Base-by-base conservation (phyloP, 2,888 invertebrate genomes). In the Ornithoptera priamus region DNA sequence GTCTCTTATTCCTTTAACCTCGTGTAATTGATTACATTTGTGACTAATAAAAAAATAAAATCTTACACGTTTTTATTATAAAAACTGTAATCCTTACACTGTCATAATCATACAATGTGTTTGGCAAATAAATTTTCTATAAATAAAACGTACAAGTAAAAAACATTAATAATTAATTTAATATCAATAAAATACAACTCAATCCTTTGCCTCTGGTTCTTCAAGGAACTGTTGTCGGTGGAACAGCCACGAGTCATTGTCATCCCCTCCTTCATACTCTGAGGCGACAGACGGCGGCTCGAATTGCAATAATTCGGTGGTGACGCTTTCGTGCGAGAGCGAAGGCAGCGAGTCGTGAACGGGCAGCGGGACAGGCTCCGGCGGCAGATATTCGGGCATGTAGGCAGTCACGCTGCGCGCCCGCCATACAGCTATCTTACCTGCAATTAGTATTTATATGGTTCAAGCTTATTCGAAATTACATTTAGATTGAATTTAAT, bases 331-430 rank as follows among this genome's bases (percentile, higher is more conserved):
- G 61, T 85, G 85, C 0, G 87, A 84, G 22, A 94, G 80, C 0
- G 94, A 94, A 8, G 94, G 93, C 66, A 93, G 75, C 0, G 95
- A 95, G 81, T 96, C 95, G 69, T 94, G 93, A 6, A 95, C 89
- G 0, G 95, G 94, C 58, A 96, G 81, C 0, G 95, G 94, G 0
- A 94, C 90, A 0, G 96, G 95, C 76, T 95, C 95, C 0, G 95
- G 94, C 0, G 96, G 96, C 65, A 96, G 81, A 73, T 95, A 89
- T 63, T 96, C 95, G 3, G 94, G 93, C 86, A 95, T 94, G 80
- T 95, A 96, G 0, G 93, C 90, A 0, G 95, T 95, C 42, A 96
- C 93, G 75, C 94, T 94, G 73, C 95, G 94, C 0, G 95, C 95
- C 6, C 95, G 93, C 97, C 97, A 97, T 18, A 92, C 93, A 63